These are phyloP conservation scores for Colistium nudipinnis DNA, from an alignment of 2,113 vertebrate species.

Conservation along the genomic window DNA sequence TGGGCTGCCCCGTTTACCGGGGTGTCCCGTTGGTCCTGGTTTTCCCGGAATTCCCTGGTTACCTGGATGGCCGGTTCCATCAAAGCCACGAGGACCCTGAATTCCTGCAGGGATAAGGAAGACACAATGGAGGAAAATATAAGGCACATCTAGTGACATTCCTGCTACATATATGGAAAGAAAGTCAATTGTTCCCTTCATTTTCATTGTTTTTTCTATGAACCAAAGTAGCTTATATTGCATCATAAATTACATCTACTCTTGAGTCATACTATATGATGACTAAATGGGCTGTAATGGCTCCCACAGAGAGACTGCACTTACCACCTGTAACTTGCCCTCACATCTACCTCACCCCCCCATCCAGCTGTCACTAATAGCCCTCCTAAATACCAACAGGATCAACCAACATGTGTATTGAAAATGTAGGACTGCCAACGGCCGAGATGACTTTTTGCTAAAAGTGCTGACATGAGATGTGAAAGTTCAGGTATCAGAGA, in stretches of 20 bases:
- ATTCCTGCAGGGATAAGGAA: slow-evolving; percentile 63
- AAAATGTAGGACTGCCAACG: slow-evolving; percentile 24
- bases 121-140: background rate
- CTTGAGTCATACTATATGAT: background rate
- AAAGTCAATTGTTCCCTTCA: background rate
- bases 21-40: slow-evolving; percentile 71
- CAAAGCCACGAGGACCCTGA: slow-evolving; percentile 78
- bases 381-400: background rate
- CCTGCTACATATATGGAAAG: background rate
- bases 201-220: background rate
- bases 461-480: slow-evolving; percentile 7
- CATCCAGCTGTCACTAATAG: slow-evolving; percentile 2
- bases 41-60: slow-evolving; percentile 80
- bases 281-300: background rate
- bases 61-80: slow-evolving; percentile 79
- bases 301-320: background rate
- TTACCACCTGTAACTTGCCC: background rate
- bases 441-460: slow-evolving; percentile 3
- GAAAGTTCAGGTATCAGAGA: slow-evolving; percentile 19
- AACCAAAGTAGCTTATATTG: slow-evolving; percentile 2
- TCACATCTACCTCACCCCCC: background rate
- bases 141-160: background rate
- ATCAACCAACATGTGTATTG: slow-evolving; percentile 8
- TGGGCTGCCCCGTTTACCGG: slow-evolving; percentile 78
- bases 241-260: slow-evolving; percentile 13